Evolutionary conservation across 2,888 invertebrate species (phyloP).

Genomic region (Ophioninae sp.): DNA sequence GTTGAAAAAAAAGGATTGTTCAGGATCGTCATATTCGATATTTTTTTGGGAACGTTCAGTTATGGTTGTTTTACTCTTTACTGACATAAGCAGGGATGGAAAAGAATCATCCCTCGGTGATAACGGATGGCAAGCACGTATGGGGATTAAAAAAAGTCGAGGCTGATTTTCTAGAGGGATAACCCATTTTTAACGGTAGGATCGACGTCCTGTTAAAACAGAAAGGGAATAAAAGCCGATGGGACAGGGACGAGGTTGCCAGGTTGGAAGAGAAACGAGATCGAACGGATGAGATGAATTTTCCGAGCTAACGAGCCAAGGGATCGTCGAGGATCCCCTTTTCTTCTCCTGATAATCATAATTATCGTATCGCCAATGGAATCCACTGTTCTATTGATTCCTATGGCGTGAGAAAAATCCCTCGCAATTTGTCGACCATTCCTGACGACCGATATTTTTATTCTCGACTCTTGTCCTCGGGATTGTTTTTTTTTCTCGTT

Average conservation of each 20-base stretch:
- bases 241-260: conserved; percentile 3
- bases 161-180: not conserved
- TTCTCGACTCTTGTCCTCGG: not conserved
- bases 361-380: conserved; percentile 5
- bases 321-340: conserved; percentile 34
- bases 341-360: conserved; percentile 23
- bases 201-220: no score
- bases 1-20: no score
- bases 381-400: not conserved
- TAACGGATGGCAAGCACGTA: not conserved
- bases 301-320: conserved; percentile 50
- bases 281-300: conserved; percentile 38
- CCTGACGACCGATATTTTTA: not conserved
- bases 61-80: no score
- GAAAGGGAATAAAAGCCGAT: no score
- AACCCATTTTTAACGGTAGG: no score
- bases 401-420: conserved; percentile 49
- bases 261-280: conserved; percentile 9
- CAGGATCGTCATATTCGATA: not conserved
- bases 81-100: conserved; percentile 10
- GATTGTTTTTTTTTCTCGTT: not conserved
- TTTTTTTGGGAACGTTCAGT: not conserved
- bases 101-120: conserved; percentile 8
- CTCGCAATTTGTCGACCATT: not conserved
- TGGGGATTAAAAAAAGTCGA: not conserved